A percentile compares a stretch with the other conserved stretches of the same genome.
phyloP scores from a whole-genome alignment of 2,113 vertebrate genomes.

The Petromus typicus region DNA sequence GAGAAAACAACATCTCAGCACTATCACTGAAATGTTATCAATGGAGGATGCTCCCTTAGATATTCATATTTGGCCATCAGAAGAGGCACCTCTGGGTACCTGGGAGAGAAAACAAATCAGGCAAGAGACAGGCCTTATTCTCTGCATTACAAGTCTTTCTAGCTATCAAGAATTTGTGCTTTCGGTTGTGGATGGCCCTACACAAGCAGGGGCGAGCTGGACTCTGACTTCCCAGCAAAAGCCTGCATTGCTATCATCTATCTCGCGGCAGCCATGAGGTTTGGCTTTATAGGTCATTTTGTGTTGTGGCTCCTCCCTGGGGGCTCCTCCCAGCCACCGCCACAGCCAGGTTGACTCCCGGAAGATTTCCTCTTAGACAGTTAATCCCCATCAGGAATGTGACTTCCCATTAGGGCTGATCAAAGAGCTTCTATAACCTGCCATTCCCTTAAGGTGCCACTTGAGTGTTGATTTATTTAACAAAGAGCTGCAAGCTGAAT shows the following conservation, averaged over 20 bases:
- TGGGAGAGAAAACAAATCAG: background rate
- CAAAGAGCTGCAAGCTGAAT: background rate
- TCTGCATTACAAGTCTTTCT: background rate
- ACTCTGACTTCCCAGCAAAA: accelerated
- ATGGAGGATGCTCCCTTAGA: background rate
- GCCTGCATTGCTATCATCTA: background rate
- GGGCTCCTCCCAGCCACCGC: background rate
- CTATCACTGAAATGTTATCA: background rate
- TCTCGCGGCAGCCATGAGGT: accelerated
- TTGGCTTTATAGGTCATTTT: background rate
- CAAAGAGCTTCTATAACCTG: conserved; percentile 11
- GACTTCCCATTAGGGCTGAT: conserved; percentile 7
- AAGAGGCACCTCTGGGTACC: background rate
- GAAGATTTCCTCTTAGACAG: background rate
- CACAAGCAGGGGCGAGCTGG: accelerated
- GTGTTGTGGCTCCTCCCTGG: background rate
- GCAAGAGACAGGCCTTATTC: background rate
- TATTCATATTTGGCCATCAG: background rate
- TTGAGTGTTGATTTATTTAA: conserved; percentile 33
- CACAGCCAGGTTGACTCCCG: background rate
- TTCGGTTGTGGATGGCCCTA: background rate
- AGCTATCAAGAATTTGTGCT: background rate
- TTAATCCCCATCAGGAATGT: background rate
- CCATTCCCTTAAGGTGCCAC: background rate
- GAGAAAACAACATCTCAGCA: background rate